phyloP scores from a whole-genome alignment of 2,797 vertebrate genomes.

The Propithecus perrieri region DNA sequence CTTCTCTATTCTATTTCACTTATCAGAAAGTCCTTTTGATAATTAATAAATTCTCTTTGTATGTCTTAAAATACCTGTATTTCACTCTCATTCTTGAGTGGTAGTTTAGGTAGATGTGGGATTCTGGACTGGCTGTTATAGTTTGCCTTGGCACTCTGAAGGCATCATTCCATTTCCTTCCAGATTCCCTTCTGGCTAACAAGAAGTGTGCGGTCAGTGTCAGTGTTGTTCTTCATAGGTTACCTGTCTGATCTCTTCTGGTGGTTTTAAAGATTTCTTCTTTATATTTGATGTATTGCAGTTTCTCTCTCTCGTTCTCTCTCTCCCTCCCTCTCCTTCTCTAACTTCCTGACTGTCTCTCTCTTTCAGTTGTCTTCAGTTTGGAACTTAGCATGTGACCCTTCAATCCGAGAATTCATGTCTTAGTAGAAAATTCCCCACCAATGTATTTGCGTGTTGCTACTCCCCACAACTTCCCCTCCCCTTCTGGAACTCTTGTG shows the following conservation, averaged over 20 bases:
- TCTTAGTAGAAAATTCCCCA: not conserved
- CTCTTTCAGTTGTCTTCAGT: not conserved
- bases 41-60: not conserved
- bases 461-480: not conserved
- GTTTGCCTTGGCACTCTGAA: not conserved
- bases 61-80: slow-evolving; percentile 14
- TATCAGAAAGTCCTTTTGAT: not conserved
- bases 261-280: not conserved
- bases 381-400: not conserved
- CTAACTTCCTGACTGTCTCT: not conserved
- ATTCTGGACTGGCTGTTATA: not conserved
- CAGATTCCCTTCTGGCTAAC: not conserved
- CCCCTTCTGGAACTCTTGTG: not conserved
- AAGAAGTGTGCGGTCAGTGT: not conserved
- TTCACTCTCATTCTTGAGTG: not conserved
- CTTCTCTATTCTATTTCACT: slow-evolving; percentile 2
- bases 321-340: not conserved
- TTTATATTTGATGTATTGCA: not conserved
- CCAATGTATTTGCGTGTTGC: not conserved
- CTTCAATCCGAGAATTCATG: not conserved
- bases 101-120: not conserved
- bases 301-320: too few relatives aligned
- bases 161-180: not conserved
- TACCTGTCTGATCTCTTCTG: not conserved
- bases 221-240: not conserved